Evolutionary conservation across 2,113 vertebrate genomes (phyloP), one percentile per base, ranked within the genome.

Genomic region (Anhinga rufa): DNA sequence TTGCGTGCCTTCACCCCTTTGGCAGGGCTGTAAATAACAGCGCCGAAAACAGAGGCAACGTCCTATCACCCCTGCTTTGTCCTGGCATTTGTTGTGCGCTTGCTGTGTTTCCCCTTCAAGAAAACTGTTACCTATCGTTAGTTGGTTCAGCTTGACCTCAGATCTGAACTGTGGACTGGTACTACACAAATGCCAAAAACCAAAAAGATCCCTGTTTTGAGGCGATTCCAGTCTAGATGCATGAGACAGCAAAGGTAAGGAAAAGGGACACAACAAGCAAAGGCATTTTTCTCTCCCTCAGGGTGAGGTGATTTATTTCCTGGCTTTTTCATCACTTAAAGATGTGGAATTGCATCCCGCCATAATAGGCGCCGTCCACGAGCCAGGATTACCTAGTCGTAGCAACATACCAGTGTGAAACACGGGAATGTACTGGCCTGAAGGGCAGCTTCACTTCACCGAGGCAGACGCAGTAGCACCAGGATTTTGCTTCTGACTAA

Each of bases 361-460:
- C 29, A 0, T 57, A 42, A 3, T 0, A 10, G 32, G 42, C 65
- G 38, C 62, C 3, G 74, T 7, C 57, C 68, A 1, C 49, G 32
- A 40, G 21, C 4, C 5, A 29, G 72, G 64, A 14, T 1, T 57
- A 44, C 25, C 83, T 22, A 1, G 6, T 65, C 0, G 2, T 17
- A 15, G 2, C n/a, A 26, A 0, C 25, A 2, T 9, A 15, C 15
- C 17, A 3, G 10, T 2, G 20, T 12, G 31, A 17, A 31, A 25
- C 5, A 1, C 7, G 51, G 40, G 77, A 8, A 9, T 51, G 34
- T 7, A 0, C 18, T 29, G 28, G 76, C n/a, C 57, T 15, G 42
- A 79, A 7, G 5, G 1, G 57, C 44, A 71, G 57, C 87, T 21
- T 68, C 13, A 2, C 46, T 38, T 60, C 5, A 7, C 46, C 0